Evolutionary conservation across 2,797 vertebrate species (phyloP).

Genomic region (Coluber constrictor): DNA sequence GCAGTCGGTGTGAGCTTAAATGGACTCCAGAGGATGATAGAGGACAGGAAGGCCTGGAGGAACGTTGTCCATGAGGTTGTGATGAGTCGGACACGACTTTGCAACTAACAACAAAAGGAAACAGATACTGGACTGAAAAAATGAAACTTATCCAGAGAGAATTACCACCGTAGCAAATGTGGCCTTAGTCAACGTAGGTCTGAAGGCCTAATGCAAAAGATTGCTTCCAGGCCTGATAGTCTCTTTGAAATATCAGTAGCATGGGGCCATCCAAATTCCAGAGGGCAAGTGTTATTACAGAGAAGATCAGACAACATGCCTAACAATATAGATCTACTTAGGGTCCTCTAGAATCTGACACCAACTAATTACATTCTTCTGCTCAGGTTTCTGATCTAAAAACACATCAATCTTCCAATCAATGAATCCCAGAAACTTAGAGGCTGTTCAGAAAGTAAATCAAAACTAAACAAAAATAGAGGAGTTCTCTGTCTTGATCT

Average conservation of each 20-base stretch:
- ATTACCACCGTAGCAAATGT: neutral
- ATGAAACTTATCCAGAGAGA: neutral
- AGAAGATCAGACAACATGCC: too few relatives aligned
- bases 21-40: too few relatives aligned
- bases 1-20: too few relatives aligned
- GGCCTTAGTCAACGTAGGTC: too few relatives aligned
- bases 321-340: neutral
- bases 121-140: neutral
- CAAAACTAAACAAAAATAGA: neutral
- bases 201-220: too few relatives aligned
- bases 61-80: too few relatives aligned
- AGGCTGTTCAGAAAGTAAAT: neutral
- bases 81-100: too few relatives aligned
- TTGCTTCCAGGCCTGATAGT: neutral
- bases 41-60: too few relatives aligned
- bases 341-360: neutral
- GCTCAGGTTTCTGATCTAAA: neutral
- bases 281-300: too few relatives aligned
- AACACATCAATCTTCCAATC: neutral
- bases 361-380: neutral
- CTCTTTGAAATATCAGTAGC: neutral
- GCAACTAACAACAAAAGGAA: neutral
- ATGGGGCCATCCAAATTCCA: neutral
- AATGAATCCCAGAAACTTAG: neutral
- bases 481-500: neutral